phyloP scores from a whole-genome alignment of 2,113 vertebrate genomes.

The Proterorhinus semilunaris region DNA sequence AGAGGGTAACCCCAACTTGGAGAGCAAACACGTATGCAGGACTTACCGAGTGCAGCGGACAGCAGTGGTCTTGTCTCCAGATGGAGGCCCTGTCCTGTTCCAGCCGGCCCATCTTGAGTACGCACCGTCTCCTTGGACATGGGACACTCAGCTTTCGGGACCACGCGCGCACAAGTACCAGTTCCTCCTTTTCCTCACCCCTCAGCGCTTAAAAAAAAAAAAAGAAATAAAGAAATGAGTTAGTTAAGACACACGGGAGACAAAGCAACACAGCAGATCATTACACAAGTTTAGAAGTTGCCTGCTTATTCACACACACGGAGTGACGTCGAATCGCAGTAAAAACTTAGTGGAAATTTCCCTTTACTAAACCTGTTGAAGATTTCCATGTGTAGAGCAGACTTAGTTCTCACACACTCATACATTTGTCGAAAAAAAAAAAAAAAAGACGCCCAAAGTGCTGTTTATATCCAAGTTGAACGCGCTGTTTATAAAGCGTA shows the following conservation, averaged over 20 bases:
- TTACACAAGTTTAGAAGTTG: constrained; percentile 27
- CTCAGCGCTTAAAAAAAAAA: constrained; percentile 56
- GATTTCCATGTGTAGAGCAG: constrained; percentile 22
- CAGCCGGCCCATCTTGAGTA: constrained; percentile 82
- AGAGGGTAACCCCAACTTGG: too few relatives aligned
- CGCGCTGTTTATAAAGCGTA: constrained; percentile 8
- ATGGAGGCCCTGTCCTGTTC: constrained; percentile 74
- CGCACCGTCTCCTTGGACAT: constrained; percentile 89
- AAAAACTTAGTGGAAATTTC: constrained; percentile 67
- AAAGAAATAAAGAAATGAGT: constrained; percentile 2
- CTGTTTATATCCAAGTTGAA: constrained; percentile 2
- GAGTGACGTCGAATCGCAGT: constrained; percentile 67
- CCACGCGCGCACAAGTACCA: constrained; percentile 43
- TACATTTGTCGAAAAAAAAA: neutral
- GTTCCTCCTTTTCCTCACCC: constrained; percentile 68
- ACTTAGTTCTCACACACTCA: constrained; percentile 12
- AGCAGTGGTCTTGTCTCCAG: constrained; percentile 79
- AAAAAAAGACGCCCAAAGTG: neutral
- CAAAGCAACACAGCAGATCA: constrained; percentile 24
- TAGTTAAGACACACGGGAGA: constrained; percentile 22
- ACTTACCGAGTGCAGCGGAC: constrained; percentile 80
- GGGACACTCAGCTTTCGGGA: constrained; percentile 79
- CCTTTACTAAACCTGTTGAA: constrained; percentile 30
- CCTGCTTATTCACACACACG: constrained; percentile 29
- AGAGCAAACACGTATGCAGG: neutral